Conservation (phyloP, 2,888 invertebrate species). For the Plebejus anna region DNA sequence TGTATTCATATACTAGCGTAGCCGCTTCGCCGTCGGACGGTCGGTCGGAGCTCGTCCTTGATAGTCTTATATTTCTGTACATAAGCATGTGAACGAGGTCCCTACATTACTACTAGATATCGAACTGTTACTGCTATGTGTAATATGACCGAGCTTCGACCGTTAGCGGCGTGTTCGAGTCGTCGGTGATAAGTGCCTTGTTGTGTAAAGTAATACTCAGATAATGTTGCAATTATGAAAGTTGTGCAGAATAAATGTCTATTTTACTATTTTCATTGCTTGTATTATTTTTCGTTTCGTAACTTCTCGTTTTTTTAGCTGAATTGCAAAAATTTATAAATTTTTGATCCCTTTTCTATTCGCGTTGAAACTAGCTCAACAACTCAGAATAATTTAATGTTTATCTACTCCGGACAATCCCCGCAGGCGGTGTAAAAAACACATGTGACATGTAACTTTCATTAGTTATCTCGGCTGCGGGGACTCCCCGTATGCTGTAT, state of each 20-base stretch:
- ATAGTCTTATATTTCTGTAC: slow-evolving; percentile 1
- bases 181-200: slow-evolving; percentile 58
- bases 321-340: too few relatives aligned
- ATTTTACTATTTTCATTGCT: slow-evolving; percentile 79
- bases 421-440: too few relatives aligned
- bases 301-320: too few relatives aligned
- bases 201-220: slow-evolving; percentile 70
- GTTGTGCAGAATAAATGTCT: slow-evolving; percentile 75
- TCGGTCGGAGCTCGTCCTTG: not conserved
- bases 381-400: too few relatives aligned
- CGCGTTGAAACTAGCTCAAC: too few relatives aligned
- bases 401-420: too few relatives aligned
- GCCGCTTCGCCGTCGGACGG: not conserved
- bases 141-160: not conserved
- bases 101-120: not conserved
- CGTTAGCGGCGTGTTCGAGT: not conserved
- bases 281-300: slow-evolving; percentile 54
- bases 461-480: too few relatives aligned
- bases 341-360: too few relatives aligned
- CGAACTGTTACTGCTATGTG: not conserved
- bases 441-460: too few relatives aligned
- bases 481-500: too few relatives aligned
- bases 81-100: not conserved
- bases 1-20: slow-evolving; percentile 26
- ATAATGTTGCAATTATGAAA: slow-evolving; percentile 67